A percentile compares a stretch with the other conserved stretches of the same genome.
Evolutionary conservation across 2,113 vertebrate species (phyloP).

Genomic region (Petrocephalus zakoni): DNA sequence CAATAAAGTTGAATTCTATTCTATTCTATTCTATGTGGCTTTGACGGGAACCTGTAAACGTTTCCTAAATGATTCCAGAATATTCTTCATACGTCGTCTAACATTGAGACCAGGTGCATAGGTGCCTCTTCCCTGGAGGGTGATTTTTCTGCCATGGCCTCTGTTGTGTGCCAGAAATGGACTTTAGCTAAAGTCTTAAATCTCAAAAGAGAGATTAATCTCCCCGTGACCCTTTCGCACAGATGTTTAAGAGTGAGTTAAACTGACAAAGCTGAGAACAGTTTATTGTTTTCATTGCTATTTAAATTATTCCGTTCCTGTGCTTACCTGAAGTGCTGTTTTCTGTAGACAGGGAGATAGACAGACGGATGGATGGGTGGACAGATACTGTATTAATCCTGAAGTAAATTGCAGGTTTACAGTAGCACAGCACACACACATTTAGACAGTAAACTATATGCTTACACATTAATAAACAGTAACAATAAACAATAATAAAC

Average conservation of each 20-base stretch:
- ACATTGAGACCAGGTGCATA: not conserved
- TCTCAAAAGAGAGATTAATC: not conserved
- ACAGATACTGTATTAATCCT: not conserved
- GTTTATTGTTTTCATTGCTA: not conserved
- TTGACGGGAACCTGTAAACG: conserved; percentile 20
- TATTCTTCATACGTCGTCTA: conserved; percentile 19
- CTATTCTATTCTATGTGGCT: too few species aligned
- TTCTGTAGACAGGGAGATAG: not conserved
- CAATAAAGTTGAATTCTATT: too few species aligned
- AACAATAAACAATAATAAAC: not conserved
- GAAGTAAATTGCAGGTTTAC: not conserved
- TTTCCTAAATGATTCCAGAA: conserved; percentile 17
- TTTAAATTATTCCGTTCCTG: not conserved
- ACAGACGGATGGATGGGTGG: too few species aligned
- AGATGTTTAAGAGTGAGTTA: not conserved
- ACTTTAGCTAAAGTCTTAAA: not conserved
- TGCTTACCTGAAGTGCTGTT: not conserved
- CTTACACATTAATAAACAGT: not conserved
- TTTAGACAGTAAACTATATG: not conserved
- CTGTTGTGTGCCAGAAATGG: not conserved
- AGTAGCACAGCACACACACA: not conserved
- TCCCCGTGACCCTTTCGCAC: too few species aligned
- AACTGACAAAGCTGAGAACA: not conserved
- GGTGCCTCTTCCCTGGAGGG: not conserved
- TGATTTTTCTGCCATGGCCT: not conserved